These are phyloP conservation scores for Denticeps clupeoides DNA, from an alignment of 2,797 vertebrate species.

Conservation along the genomic window DNA sequence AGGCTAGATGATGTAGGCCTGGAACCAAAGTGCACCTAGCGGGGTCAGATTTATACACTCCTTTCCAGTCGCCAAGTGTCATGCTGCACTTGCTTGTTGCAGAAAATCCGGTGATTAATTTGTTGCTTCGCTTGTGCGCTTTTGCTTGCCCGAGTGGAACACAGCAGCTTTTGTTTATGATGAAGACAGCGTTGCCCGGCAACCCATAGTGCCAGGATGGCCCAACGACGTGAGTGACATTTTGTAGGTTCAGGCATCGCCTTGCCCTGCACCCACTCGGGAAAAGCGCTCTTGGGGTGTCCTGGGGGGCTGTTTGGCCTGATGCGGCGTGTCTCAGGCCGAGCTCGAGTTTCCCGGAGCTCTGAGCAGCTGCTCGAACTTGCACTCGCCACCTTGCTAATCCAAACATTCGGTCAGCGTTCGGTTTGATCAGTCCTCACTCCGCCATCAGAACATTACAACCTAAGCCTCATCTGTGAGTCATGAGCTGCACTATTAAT, in stretches of 20 bases:
- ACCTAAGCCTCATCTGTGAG: not conserved
- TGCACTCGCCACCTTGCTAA: not conserved
- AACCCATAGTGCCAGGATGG: conserved; percentile 12
- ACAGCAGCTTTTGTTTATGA: not conserved
- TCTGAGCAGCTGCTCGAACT: conserved; percentile 5
- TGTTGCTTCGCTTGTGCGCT: too few species aligned
- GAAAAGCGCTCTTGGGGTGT: conserved; percentile 11
- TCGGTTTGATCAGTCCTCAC: too few species aligned
- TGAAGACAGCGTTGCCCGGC: conserved; percentile 15
- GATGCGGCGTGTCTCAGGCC: too few species aligned
- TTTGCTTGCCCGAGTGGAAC: too few species aligned
- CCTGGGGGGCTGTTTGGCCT: too few species aligned
- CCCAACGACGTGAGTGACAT: conserved; percentile 9
- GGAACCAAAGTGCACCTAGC: too few species aligned
- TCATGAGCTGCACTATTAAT: too few species aligned
- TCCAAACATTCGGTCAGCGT: not conserved
- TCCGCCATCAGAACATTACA: not conserved
- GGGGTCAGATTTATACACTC: too few species aligned
- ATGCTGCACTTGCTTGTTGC: too few species aligned
- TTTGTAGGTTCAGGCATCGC: conserved; percentile 16
- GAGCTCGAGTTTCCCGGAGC: not conserved
- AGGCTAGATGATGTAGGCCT: too few species aligned
- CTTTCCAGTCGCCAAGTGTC: too few species aligned
- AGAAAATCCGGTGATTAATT: too few species aligned
- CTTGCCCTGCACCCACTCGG: conserved; percentile 17